Evolutionary conservation across 2,113 vertebrate species (phyloP).

Genomic region (Pedetes capensis): DNA sequence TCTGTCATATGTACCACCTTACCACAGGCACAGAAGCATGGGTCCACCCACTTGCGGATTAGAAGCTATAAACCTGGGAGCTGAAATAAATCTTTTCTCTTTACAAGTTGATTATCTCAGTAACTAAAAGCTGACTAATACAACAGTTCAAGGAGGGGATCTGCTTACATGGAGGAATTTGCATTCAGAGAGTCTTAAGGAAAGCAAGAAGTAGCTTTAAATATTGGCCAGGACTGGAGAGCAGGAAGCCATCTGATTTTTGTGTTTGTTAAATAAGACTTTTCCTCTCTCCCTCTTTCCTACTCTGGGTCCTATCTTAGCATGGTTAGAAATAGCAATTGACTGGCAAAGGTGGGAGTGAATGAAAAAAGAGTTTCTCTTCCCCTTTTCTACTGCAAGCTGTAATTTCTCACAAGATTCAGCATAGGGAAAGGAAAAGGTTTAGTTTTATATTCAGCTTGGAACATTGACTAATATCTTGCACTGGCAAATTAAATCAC

Average conservation of each 20-base stretch:
- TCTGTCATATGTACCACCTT: background rate
- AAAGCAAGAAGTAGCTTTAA: background rate
- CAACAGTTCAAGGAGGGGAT: background rate
- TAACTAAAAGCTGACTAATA: background rate
- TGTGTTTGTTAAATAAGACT: background rate
- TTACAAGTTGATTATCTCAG: background rate
- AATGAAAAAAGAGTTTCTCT: background rate
- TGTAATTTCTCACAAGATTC: background rate
- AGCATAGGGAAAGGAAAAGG: background rate
- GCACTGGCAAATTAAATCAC: background rate
- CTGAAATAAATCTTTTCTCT: background rate
- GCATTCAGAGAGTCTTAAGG: background rate
- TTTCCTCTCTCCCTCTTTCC: background rate
- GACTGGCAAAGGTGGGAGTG: background rate
- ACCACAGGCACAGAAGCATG: background rate
- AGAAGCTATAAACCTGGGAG: background rate
- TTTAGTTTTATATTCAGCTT: background rate
- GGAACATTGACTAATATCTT: background rate
- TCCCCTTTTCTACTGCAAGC: background rate
- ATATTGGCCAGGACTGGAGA: background rate
- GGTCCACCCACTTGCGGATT: too few species aligned
- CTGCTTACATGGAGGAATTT: background rate
- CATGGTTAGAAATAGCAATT: background rate
- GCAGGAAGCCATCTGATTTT: background rate
- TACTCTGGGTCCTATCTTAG: background rate